Evolutionary conservation across 2,888 invertebrate genomes (phyloP), one percentile per base, ranked within the genome.

Genomic region (Scaptomyza caliginosa): DNA sequence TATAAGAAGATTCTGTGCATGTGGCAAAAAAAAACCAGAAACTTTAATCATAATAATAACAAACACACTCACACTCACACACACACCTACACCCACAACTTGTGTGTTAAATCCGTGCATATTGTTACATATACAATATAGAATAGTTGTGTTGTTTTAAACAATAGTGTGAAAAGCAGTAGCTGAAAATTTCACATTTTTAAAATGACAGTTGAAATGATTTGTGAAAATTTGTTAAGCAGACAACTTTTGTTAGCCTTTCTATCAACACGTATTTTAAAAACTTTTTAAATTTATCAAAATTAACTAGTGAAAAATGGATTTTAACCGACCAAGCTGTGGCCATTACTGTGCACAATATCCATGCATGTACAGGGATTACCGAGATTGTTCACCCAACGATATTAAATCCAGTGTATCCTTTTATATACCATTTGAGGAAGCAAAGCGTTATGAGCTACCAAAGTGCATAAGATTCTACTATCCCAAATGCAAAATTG

Each of bases 21-120:
- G 51, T 50, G 62, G 49, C 62, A 43, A 40, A 55, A 50, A 64
- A 43, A 40, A 55, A 50, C 62, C 51, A 46, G 40, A 11, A 81
- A 77, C 82, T 84, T 81, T 82, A 78, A 81, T 81, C 81, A 84
- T 84, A 81, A 81, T 81, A 81, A 81, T 74, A 83, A 68, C 80
- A 80, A 62, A 74, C n/a, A n/a, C n/a, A 68, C 80, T 77, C 46
- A 69, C 64, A 34, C 3, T 3, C 2, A 13, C n/a, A 68, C 80
- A 80, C 64, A 74, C n/a, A n/a, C n/a, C n/a, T n/a, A n/a, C 46
- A 69, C 64, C 16, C 3, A 8, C 2, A 13, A 13, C 66, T 80
- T 79, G 67, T 74, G 71, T 60, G 67, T 65, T 63, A 76, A 76
- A 67, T 79, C 71, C 82, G 30, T 42, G 70, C 45, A 57, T 36